Conservation (phyloP, 2,797 vertebrate species). For the Danionella dracula region DNA sequence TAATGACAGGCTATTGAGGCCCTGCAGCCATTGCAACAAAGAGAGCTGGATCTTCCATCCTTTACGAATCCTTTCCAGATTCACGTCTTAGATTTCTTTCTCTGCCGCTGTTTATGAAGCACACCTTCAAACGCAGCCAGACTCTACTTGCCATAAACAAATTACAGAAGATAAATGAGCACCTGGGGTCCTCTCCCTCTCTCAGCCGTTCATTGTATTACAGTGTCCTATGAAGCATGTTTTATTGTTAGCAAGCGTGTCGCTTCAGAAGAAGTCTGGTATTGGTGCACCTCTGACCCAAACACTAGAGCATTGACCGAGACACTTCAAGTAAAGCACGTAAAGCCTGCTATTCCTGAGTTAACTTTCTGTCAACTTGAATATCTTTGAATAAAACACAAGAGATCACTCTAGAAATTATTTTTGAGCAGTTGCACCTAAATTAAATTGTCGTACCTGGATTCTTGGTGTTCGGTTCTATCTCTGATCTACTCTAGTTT, state of each 20-base stretch:
- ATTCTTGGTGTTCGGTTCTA: too few relatives aligned
- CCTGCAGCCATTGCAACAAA: not conserved
- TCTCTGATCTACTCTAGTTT: too few relatives aligned
- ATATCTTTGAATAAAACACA: too few relatives aligned
- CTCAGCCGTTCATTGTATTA: conserved; percentile 47
- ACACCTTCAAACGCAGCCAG: conserved; percentile 44
- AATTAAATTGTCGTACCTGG: too few relatives aligned
- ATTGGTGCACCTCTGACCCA: conserved; percentile 41
- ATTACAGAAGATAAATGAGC: conserved; percentile 60
- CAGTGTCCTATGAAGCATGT: conserved; percentile 57
- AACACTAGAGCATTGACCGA: conserved; percentile 48
- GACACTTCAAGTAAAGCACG: too few relatives aligned
- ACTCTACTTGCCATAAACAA: conserved; percentile 58
- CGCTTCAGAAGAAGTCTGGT: conserved; percentile 36
- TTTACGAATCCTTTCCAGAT: conserved; percentile 37
- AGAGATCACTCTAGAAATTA: too few relatives aligned
- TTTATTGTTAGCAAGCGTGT: conserved; percentile 61
- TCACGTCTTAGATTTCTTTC: conserved; percentile 34
- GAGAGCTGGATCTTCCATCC: conserved; percentile 10
- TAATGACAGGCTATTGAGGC: not conserved
- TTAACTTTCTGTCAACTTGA: too few relatives aligned
- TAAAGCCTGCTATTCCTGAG: too few relatives aligned
- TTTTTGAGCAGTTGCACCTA: too few relatives aligned
- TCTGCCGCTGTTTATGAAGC: conserved; percentile 13
- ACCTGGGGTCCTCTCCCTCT: conserved; percentile 52